Evolutionary conservation across 2,888 invertebrate genomes (phyloP).

Genomic region (Apodemia mormo): DNA sequence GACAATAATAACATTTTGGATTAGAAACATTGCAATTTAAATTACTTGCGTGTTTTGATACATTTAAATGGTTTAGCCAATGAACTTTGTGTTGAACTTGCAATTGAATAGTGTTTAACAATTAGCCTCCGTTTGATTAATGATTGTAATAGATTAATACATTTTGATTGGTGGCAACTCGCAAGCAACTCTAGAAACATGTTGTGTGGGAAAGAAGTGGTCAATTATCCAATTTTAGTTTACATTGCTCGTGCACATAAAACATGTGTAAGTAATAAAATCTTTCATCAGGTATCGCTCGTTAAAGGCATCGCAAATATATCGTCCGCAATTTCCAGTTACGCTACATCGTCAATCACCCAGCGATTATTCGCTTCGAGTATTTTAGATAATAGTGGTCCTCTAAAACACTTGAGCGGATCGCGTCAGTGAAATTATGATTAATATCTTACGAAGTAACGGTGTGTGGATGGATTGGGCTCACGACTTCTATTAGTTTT

Average conservation of each 20-base stretch:
- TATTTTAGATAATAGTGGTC: slow-evolving; percentile 67
- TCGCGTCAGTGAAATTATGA: slow-evolving; percentile 75
- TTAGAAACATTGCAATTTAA: too few species aligned
- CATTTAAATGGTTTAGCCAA: too few species aligned
- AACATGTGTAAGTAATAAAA: slow-evolving; percentile 46
- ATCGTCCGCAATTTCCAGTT: slow-evolving; percentile 40
- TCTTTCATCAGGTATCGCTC: slow-evolving; percentile 49
- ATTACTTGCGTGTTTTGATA: too few species aligned
- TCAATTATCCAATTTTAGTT: slow-evolving; percentile 67
- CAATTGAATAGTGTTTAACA: slow-evolving; percentile 43
- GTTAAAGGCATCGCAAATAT: slow-evolving; percentile 38
- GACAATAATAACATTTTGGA: neutral
- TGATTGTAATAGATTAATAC: slow-evolving; percentile 40
- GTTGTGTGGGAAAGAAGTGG: slow-evolving; percentile 52
- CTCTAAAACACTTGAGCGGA: slow-evolving; percentile 72
- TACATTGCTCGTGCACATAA: slow-evolving; percentile 31
- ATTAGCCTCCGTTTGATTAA: slow-evolving; percentile 42
- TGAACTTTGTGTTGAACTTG: slow-evolving; percentile 29
- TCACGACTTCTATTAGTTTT: slow-evolving; percentile 37
- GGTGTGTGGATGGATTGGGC: slow-evolving; percentile 44
- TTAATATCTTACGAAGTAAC: slow-evolving; percentile 72
- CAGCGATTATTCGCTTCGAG: slow-evolving; percentile 45
- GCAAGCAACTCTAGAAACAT: slow-evolving; percentile 25
- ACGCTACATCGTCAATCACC: slow-evolving; percentile 43
- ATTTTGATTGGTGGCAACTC: slow-evolving; percentile 39